Conservation (phyloP, 2,797 vertebrate species). For the Etheostoma nigrum region DNA sequence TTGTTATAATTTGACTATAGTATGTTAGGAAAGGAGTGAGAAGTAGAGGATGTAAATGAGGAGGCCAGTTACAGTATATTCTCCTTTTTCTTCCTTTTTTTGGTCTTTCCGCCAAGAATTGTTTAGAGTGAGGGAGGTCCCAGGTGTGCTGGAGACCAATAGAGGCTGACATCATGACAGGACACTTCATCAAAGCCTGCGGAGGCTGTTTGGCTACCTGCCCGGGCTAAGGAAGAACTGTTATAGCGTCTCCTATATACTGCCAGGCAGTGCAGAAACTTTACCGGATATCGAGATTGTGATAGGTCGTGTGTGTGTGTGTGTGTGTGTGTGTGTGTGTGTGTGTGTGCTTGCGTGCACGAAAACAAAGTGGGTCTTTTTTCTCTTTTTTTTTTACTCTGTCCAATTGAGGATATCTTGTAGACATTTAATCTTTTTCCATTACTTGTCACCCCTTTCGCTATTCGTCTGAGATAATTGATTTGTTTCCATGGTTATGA, state of each 20-base stretch:
- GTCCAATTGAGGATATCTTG: conserved; percentile 26
- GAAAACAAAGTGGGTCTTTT: conserved; percentile 22
- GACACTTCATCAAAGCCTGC: conserved; percentile 79
- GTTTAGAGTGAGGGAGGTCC: conserved; percentile 73
- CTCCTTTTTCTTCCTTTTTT: conserved; percentile 6
- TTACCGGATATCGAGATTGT: conserved; percentile 36
- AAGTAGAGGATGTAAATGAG: conserved; percentile 16
- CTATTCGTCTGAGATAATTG: conserved; percentile 52
- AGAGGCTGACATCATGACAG: conserved; percentile 83
- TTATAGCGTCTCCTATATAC: conserved; percentile 59
- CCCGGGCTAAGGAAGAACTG: conserved; percentile 61
- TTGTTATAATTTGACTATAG: conserved; percentile 25
- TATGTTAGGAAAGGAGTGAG: conserved; percentile 17
- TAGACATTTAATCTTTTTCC: conserved; percentile 48
- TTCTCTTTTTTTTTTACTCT: not conserved
- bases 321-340: conserved; percentile 11
- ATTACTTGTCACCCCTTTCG: conserved; percentile 45
- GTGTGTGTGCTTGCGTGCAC: not conserved
- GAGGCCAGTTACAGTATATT: conserved; percentile 22
- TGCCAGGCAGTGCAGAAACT: conserved; percentile 54
- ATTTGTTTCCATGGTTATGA: conserved; percentile 68
- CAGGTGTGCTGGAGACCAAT: conserved; percentile 77
- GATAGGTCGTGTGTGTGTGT: conserved; percentile 36
- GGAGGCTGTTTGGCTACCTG: conserved; percentile 74
- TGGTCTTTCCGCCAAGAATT: conserved; percentile 51